phyloP scores from a whole-genome alignment of 2,113 vertebrate species.

The Chaetorhynchus papuensis region DNA sequence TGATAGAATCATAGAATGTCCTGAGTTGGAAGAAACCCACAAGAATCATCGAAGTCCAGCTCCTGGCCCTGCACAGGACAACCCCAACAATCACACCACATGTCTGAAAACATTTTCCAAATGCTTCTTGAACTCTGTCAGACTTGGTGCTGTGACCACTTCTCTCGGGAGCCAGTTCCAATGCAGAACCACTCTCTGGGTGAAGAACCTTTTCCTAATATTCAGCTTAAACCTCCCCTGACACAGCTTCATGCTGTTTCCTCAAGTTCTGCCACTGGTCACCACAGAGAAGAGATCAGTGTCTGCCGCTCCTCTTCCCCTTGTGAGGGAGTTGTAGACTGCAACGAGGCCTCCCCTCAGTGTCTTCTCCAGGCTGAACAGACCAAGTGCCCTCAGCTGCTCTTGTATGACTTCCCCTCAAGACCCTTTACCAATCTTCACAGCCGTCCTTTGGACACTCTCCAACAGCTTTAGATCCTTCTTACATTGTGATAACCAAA shows the following conservation, averaged over 20 bases:
- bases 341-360: not conserved
- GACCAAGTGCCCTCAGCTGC: rapidly evolving
- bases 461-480: not conserved
- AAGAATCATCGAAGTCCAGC: not conserved
- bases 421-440: not conserved
- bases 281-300: not conserved
- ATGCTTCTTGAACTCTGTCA: not conserved
- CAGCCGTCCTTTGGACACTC: not conserved
- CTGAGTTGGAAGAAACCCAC: not conserved
- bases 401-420: not conserved
- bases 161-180: not conserved
- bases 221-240: not conserved
- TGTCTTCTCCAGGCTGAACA: not conserved
- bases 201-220: not conserved
- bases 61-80: not conserved
- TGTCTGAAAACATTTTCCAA: not conserved
- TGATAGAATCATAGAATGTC: not conserved
- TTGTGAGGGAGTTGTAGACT: not conserved
- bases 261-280: not conserved
- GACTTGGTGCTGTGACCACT: not conserved
- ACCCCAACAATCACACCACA: not conserved
- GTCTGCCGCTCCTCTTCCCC: not conserved
- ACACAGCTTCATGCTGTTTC: not conserved
- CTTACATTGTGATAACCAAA: not conserved
- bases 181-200: not conserved